A percentile compares a stretch with the other conserved stretches of the same genome.
Conservation (phyloP, 2,888 invertebrate species). For the Lasioglossum calceatum region DNA sequence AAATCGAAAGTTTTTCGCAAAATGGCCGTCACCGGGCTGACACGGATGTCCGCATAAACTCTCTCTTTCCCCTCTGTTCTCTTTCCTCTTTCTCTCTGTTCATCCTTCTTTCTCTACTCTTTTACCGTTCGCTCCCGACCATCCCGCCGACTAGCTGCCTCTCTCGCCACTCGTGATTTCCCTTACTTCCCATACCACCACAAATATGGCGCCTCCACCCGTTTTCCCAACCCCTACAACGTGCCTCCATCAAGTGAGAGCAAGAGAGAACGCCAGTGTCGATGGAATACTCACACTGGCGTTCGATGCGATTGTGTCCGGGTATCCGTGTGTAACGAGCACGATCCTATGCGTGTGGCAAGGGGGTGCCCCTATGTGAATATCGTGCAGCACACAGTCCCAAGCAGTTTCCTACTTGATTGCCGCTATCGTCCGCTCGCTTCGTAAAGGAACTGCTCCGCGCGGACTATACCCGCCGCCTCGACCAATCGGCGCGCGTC, state of each 20-base stretch:
- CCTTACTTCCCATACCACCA: slow-evolving; percentile 82
- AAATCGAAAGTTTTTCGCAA: slow-evolving; percentile 84
- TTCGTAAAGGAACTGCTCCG: slow-evolving; percentile 80
- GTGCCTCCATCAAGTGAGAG: slow-evolving; percentile 71
- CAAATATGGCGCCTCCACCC: slow-evolving; percentile 84
- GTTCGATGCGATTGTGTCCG: slow-evolving; percentile 48
- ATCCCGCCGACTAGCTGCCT: slow-evolving; percentile 70
- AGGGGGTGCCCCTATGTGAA: slow-evolving; percentile 81
- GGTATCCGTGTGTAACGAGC: slow-evolving; percentile 60
- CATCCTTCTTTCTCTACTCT: slow-evolving; percentile 55
- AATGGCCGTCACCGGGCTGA: slow-evolving; percentile 84
- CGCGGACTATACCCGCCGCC: slow-evolving; percentile 76
- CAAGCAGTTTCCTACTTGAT: slow-evolving; percentile 85
- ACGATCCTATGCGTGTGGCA: slow-evolving; percentile 69
- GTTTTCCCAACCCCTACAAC: slow-evolving; percentile 80
- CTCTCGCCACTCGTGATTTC: slow-evolving; percentile 83
- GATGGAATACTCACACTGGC: slow-evolving; percentile 55
- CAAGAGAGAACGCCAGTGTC: slow-evolving; percentile 40
- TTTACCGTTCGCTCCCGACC: slow-evolving; percentile 56
- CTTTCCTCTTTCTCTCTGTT: slow-evolving; percentile 50
- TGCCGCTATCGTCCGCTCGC: slow-evolving; percentile 83
- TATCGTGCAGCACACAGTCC: slow-evolving; percentile 83
- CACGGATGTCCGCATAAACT: slow-evolving; percentile 83
- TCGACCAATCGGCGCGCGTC: slow-evolving; percentile 71
- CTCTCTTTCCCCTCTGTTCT: slow-evolving; percentile 60